Evolutionary conservation across 2,888 invertebrate species (phyloP), one percentile per base, ranked within the genome.

Genomic region (Xestia rhomboidea): DNA sequence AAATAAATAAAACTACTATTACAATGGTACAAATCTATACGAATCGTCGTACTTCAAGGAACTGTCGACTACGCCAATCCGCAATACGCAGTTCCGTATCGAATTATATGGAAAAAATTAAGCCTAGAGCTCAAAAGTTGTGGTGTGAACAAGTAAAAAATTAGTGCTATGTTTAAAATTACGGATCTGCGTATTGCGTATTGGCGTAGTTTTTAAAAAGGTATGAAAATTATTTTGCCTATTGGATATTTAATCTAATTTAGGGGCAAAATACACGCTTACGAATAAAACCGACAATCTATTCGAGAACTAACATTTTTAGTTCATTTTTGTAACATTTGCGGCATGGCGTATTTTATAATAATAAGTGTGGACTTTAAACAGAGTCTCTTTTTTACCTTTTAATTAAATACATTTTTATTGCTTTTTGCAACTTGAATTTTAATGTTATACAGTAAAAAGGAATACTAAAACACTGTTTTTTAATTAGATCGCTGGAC

Each of bases 1-100:
- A 86, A 89, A 89, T 89, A 88, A 89, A 88, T 89, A 82, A 83
- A 83, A 87, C 57, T 79, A 76, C 57, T 74, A 54, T 73, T 71
- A 79, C 67, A 79, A 79, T 62, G 54, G 71, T 83, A 81, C 49
- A 63, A 77, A 76, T 68, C 8, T 41, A 71, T 64, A 83, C 78
- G 81, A 73, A 51, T 49, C 27, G 15, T 71, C 73, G 67, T 81
- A 71, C 71, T 74, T 27, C 60, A 54, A 83, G 83, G 86, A 79
- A 84, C 73, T 79, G 73, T 62, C 24, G 41, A 72, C 79, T 82
- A 76, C 76, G 44, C 60, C 54, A 51, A 69, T 70, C 46, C 73
- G 68, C 24, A 79, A 66, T 63, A 71, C 76, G 73, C 60, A 15
- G 38, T 54, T 62, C 30, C 72, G 68, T 60, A 18, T 18, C 10